phyloP scores from a whole-genome alignment of 2,888 invertebrate genomes.

The Erpobdella octoculata region DNA sequence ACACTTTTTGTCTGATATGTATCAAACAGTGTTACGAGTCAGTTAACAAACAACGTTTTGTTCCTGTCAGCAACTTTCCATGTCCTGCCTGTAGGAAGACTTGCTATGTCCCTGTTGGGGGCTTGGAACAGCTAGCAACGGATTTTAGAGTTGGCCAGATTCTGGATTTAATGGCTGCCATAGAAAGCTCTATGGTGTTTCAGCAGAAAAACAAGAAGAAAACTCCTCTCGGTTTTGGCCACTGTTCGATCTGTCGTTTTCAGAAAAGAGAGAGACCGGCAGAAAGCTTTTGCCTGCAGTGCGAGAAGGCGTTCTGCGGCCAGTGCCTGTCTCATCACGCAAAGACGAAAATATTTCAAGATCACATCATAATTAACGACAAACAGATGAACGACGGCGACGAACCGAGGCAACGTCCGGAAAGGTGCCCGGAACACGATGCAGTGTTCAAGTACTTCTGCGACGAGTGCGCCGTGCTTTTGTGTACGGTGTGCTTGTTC shows the following conservation, averaged over 20 bases:
- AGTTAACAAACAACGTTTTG: slow-evolving; percentile 22
- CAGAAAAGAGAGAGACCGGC: slow-evolving; percentile 8
- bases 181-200: slow-evolving; percentile 11
- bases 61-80: slow-evolving; percentile 30
- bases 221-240: background rate
- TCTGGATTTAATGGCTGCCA: slow-evolving; percentile 28
- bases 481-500: slow-evolving; percentile 34
- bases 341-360: slow-evolving; percentile 23
- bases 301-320: slow-evolving; percentile 30
- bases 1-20: slow-evolving; percentile 34
- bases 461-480: slow-evolving; percentile 24
- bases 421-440: slow-evolving; percentile 27
- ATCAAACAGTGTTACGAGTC: slow-evolving; percentile 26
- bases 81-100: slow-evolving; percentile 34
- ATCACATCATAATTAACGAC: slow-evolving; percentile 27
- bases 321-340: slow-evolving; percentile 27
- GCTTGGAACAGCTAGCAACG: slow-evolving; percentile 29
- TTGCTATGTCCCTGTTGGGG: slow-evolving; percentile 27
- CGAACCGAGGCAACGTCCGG: background rate
- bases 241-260: slow-evolving; percentile 25
- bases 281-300: slow-evolving; percentile 30
- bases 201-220: slow-evolving; percentile 4
- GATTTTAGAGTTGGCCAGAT: slow-evolving; percentile 34
- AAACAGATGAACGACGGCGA: background rate
- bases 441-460: slow-evolving; percentile 32